Conservation (phyloP, 2,113 vertebrate genomes). For the Macquaria ambigua region DNA sequence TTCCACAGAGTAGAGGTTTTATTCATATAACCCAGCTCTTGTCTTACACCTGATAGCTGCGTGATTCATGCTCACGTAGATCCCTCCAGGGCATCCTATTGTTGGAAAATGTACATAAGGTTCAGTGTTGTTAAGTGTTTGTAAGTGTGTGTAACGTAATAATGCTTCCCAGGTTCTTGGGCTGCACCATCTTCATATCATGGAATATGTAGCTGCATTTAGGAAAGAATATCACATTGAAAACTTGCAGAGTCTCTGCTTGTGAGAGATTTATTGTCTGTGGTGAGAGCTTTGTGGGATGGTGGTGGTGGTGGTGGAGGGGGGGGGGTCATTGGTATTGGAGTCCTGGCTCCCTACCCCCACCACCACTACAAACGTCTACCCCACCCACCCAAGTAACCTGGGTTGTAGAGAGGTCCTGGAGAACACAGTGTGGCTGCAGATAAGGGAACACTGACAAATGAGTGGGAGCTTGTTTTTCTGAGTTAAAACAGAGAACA, state of each 20-base stretch:
- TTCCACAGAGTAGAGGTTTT: conserved; percentile 6
- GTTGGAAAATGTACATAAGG: not conserved
- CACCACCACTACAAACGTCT: not conserved
- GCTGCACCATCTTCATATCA: conserved; percentile 22
- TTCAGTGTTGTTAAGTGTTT: not conserved
- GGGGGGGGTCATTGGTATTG: conserved; percentile 45
- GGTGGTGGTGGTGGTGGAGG: not conserved
- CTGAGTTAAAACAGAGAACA: conserved; percentile 58
- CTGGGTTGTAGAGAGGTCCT: conserved; percentile 73
- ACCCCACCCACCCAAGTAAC: conserved; percentile 59
- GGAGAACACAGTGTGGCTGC: conserved; percentile 63
- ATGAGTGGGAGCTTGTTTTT: conserved; percentile 68
- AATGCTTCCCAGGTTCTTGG: not conserved
- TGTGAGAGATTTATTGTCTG: conserved; percentile 53
- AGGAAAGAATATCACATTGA: not conserved
- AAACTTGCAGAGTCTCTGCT: conserved; percentile 42
- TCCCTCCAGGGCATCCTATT: not conserved
- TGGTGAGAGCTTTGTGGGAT: not conserved
- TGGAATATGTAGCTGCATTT: conserved; percentile 22
- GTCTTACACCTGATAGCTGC: conserved; percentile 14
- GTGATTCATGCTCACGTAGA: not conserved
- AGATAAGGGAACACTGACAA: conserved; percentile 81
- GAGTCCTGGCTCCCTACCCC: conserved; percentile 37
- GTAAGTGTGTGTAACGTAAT: not conserved
- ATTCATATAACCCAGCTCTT: conserved; percentile 23